Percentiles rank a stretch among this genome's conserved stretches.
These are phyloP conservation scores for Actinopyga echinites DNA, from an alignment of 53 echinoderm and acorn worm genomes.

Conservation along the genomic window DNA sequence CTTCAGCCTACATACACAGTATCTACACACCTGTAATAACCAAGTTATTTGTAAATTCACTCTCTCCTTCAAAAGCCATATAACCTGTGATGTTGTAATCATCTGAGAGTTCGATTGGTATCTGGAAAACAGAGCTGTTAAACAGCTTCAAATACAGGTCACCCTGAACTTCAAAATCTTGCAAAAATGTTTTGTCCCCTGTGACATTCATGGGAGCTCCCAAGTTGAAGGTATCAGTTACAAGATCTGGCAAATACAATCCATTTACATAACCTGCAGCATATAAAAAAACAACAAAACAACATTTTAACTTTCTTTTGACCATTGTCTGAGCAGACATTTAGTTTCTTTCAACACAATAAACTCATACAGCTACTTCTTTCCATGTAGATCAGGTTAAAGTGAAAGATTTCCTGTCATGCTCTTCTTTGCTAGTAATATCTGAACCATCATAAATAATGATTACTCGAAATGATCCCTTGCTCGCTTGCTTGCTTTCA, in stretches of 20 bases:
- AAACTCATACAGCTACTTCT: too few relatives aligned
- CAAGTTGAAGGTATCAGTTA: conserved; percentile 37
- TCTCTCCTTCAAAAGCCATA: conserved; percentile 21
- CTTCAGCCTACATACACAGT: too few relatives aligned
- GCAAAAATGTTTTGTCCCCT: conserved; percentile 51
- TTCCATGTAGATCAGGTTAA: too few relatives aligned
- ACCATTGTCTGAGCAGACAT: too few relatives aligned
- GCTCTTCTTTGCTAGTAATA: too few relatives aligned
- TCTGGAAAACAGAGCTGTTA: conserved; percentile 27
- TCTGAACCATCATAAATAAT: too few relatives aligned
- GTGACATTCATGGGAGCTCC: conserved; percentile 16
- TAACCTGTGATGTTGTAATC: conserved; percentile 40
- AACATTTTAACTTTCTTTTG: too few relatives aligned
- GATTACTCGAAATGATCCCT: too few relatives aligned
- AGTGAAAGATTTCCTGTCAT: too few relatives aligned
- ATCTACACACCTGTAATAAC: conserved; percentile 24
- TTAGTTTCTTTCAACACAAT: too few relatives aligned
- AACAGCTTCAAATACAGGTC: conserved; percentile 34
- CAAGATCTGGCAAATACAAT: conserved; percentile 32
- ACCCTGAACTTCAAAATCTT: background rate
- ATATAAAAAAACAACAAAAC: background rate
- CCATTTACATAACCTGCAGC: conserved; percentile 43
- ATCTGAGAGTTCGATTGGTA: conserved; percentile 33
- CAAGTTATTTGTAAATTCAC: conserved; percentile 19
- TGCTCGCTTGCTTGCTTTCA: too few relatives aligned